Percentiles rank a stretch among this genome's conserved stretches.
These are phyloP conservation scores for Adelges cooleyi DNA, from an alignment of 1,140 invertebrate genomes.

Conservation along the genomic window DNA sequence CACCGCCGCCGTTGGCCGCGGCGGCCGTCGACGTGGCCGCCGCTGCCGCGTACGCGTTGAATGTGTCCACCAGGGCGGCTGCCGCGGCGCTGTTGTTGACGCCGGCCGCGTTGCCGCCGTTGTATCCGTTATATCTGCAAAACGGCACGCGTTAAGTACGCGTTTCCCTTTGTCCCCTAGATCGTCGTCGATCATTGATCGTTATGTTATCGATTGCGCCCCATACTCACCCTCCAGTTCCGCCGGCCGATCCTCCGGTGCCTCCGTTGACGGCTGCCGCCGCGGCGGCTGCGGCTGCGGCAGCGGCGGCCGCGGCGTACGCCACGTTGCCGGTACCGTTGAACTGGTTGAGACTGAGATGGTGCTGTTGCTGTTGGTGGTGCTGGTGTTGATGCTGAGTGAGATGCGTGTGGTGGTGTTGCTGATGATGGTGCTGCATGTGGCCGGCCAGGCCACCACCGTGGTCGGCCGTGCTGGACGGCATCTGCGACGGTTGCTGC, in stretches of 20 bases:
- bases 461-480: slow-evolving; percentile 17
- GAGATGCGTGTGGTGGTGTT: slow-evolving; percentile 71
- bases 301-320: slow-evolving; percentile 12
- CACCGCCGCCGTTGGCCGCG: not conserved
- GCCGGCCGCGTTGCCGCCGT: not conserved
- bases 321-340: slow-evolving; percentile 14
- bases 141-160: not conserved
- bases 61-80: slow-evolving; percentile 16
- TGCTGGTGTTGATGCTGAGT: slow-evolving; percentile 33
- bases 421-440: slow-evolving; percentile 50
- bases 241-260: not conserved
- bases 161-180: too few species aligned
- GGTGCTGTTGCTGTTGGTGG: not conserved
- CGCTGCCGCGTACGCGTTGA: slow-evolving; percentile 6
- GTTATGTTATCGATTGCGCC: too few species aligned
- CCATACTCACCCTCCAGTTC: not conserved
- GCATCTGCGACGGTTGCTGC: slow-evolving; percentile 58
- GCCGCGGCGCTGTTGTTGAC: slow-evolving; percentile 1
- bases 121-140: not conserved
- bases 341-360: slow-evolving; percentile 8
- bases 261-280: not conserved
- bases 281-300: slow-evolving; percentile 14
- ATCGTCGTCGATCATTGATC: too few species aligned
- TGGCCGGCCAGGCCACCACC: slow-evolving; percentile 30
- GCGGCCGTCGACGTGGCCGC: slow-evolving; percentile 4